Conservation (phyloP, 2,888 invertebrate genomes). For the Tachystola acroxantha region DNA sequence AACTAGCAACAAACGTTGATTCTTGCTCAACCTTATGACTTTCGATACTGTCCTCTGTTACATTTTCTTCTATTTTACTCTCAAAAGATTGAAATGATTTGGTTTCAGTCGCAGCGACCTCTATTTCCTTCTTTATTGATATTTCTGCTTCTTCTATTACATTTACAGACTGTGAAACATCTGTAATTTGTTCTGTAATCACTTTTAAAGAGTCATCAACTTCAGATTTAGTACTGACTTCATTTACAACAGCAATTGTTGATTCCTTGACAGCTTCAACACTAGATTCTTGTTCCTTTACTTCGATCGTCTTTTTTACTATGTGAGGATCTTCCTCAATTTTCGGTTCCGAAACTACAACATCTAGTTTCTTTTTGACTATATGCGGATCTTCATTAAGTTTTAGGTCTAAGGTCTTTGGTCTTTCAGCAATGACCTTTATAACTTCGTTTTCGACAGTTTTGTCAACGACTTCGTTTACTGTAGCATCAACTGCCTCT, state of each 20-base stretch:
- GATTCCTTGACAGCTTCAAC: neutral
- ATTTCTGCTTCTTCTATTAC: slow-evolving; percentile 1
- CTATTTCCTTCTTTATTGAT: neutral
- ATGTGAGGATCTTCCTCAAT: neutral
- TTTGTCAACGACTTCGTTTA: neutral
- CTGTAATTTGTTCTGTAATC: slow-evolving; percentile 15
- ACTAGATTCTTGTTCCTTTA: neutral
- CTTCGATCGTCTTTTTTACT: slow-evolving; percentile 1
- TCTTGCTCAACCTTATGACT: slow-evolving; percentile 7
- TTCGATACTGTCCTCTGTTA: neutral
- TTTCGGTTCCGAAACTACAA: slow-evolving; percentile 5
- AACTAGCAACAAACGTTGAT: slow-evolving; percentile 9
- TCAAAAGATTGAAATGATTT: neutral
- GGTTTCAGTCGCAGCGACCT: neutral
- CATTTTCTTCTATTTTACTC: neutral
- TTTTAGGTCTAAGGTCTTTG: neutral
- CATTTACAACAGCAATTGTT: neutral
- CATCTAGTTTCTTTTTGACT: slow-evolving; percentile 14
- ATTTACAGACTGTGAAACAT: slow-evolving; percentile 9
- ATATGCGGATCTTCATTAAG: slow-evolving; percentile 12
- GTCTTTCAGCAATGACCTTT: neutral
- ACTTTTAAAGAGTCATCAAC: slow-evolving; percentile 6
- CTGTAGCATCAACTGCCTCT: slow-evolving; percentile 13
- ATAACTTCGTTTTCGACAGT: neutral
- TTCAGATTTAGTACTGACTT: slow-evolving; percentile 1